Evolutionary conservation across 1,140 invertebrate species (phyloP).

Genomic region (Onthophagus taurus): DNA sequence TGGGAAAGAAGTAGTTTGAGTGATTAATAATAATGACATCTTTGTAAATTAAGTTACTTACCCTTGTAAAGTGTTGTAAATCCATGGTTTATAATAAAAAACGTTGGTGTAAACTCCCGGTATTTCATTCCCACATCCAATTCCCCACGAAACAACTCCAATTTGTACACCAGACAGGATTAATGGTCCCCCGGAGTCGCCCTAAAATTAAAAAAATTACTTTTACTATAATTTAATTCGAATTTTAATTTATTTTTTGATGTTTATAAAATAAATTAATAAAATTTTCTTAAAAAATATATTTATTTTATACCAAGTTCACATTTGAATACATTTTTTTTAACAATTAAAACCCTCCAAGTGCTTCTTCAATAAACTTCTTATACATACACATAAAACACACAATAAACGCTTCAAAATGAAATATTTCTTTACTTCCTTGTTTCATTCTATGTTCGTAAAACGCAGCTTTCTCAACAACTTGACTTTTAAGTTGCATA

Average conservation of each 20-base stretch:
- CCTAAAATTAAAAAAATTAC: too few relatives aligned
- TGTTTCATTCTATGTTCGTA: slow-evolving; percentile 85
- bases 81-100: not conserved
- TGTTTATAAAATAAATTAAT: too few relatives aligned
- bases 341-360: slow-evolving; percentile 35
- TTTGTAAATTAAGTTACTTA: too few relatives aligned
- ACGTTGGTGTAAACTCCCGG: slow-evolving; percentile 8
- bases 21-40: too few relatives aligned
- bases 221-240: too few relatives aligned
- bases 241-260: too few relatives aligned
- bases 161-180: not conserved
- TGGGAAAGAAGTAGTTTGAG: too few relatives aligned
- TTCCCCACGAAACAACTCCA: slow-evolving; percentile 10
- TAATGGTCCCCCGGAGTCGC: slow-evolving; percentile 9
- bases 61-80: too few relatives aligned
- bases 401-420: slow-evolving; percentile 93
- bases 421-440: slow-evolving; percentile 92
- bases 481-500: slow-evolving; percentile 75
- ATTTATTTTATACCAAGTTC: slow-evolving; percentile 11
- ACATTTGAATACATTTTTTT: slow-evolving; percentile 28
- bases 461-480: slow-evolving; percentile 73
- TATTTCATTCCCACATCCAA: slow-evolving; percentile 8
- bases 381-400: slow-evolving; percentile 94
- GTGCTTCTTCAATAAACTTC: slow-evolving; percentile 64
- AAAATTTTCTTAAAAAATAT: slow-evolving; percentile 1